phyloP scores from a whole-genome alignment of 2,113 vertebrate genomes.

The Notarius lentiginosus region DNA sequence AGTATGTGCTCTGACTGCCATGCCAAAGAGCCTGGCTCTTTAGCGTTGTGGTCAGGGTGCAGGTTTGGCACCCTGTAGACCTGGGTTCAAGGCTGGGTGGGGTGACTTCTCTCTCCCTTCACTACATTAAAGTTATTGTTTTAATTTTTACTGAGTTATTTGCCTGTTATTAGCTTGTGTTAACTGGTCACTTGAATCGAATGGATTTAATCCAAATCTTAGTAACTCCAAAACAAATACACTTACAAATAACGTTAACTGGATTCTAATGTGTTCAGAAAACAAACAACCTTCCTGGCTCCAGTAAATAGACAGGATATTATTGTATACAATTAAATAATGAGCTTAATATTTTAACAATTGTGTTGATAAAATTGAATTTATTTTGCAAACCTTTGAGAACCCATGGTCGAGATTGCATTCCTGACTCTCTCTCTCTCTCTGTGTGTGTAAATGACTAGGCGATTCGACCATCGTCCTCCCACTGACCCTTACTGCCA shows the following conservation, averaged over 20 bases:
- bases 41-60: no score
- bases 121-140: neutral
- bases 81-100: no score
- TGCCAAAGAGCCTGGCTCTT: no score
- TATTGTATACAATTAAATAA: neutral
- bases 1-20: no score
- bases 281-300: neutral
- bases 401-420: neutral
- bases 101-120: no score
- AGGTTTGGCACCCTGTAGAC: no score
- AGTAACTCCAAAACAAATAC: neutral
- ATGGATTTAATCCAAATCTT: neutral
- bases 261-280: neutral
- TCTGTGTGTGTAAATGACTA: slow-evolving; percentile 55
- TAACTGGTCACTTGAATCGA: neutral
- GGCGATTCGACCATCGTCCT: slow-evolving; percentile 87
- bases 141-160: neutral
- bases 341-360: neutral
- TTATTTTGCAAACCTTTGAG: neutral
- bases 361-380: neutral
- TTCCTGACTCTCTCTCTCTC: neutral
- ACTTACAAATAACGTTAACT: neutral
- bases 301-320: neutral
- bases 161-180: neutral
- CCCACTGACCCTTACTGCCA: slow-evolving; percentile 85